phyloP scores from a whole-genome alignment of 2,113 vertebrate species.

The Carassius carassius region DNA sequence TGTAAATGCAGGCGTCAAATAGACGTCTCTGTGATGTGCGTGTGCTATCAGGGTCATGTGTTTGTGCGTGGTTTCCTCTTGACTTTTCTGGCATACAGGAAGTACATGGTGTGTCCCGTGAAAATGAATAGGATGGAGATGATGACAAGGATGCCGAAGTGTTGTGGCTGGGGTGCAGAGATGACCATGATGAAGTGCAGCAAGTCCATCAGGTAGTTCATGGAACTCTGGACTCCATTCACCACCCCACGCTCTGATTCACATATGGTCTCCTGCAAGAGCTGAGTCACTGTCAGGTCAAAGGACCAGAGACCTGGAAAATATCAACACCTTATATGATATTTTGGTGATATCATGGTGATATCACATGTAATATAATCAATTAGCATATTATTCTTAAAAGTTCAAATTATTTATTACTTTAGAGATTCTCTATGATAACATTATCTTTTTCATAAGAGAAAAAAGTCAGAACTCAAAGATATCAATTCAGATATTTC shows the following conservation, averaged over 20 bases:
- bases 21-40: too few relatives aligned
- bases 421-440: not conserved
- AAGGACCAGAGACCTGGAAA: constrained; percentile 71
- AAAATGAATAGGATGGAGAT: constrained; percentile 81
- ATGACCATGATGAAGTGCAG: constrained; percentile 77
- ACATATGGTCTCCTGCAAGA: constrained; percentile 78
- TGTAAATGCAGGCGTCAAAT: too few relatives aligned
- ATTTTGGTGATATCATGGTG: not conserved
- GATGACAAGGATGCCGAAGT: constrained; percentile 73
- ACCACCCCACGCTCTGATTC: constrained; percentile 78
- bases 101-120: constrained; percentile 76
- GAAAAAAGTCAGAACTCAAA: too few relatives aligned
- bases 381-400: not conserved
- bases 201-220: constrained; percentile 82
- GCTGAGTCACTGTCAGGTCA: constrained; percentile 77
- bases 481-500: too few relatives aligned
- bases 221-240: constrained; percentile 79
- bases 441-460: not conserved
- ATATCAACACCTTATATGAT: not conserved
- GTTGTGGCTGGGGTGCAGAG: constrained; percentile 72
- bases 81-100: constrained; percentile 76
- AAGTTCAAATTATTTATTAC: not conserved
- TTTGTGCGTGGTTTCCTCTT: constrained; percentile 69
- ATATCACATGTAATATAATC: not conserved
- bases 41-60: constrained; percentile 51